A percentile compares a stretch with the other conserved stretches of the same genome.
Evolutionary conservation across 2,888 invertebrate species (phyloP).

Genomic region (Hylaea fasciaria): DNA sequence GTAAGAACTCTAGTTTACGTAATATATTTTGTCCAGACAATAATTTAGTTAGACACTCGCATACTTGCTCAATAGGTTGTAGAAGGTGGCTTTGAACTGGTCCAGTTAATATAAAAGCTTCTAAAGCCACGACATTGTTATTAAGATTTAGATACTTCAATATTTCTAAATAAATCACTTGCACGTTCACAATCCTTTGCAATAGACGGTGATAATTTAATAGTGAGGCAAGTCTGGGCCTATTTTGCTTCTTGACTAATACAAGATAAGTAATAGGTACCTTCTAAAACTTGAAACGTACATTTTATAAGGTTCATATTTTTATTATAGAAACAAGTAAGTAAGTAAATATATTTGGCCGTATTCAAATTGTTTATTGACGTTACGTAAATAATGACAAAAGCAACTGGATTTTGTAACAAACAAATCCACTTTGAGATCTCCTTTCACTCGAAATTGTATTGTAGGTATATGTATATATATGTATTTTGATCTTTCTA

Average conservation of each 20-base stretch:
- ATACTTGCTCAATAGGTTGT: too few species aligned
- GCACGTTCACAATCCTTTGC: slow-evolving; percentile 17
- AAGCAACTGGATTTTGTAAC: slow-evolving; percentile 8
- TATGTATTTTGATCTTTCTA: too few species aligned
- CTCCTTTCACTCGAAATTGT: slow-evolving; percentile 22
- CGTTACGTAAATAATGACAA: slow-evolving; percentile 11
- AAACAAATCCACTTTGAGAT: slow-evolving; percentile 4
- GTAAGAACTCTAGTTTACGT: slow-evolving; percentile 2
- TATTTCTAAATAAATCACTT: slow-evolving; percentile 32
- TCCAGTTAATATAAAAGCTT: slow-evolving; percentile 8
- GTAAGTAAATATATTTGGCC: too few species aligned
- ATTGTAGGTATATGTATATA: background rate
- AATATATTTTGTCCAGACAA: slow-evolving; percentile 4
- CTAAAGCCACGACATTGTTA: slow-evolving; percentile 18
- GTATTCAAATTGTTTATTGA: background rate
- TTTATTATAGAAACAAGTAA: too few species aligned
- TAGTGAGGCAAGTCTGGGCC: slow-evolving; percentile 7
- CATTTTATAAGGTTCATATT: too few species aligned
- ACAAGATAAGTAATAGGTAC: too few species aligned
- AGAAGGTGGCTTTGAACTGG: slow-evolving; percentile 22
- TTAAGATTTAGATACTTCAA: slow-evolving; percentile 27
- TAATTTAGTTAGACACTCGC: background rate
- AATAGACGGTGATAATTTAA: slow-evolving; percentile 10
- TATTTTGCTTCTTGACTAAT: slow-evolving; percentile 17
- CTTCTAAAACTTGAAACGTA: too few species aligned